Evolutionary conservation across 53 echinoderm and acorn worm genomes (phyloP), one percentile per base, ranked within the genome.

Genomic region (Paelopatides confundens): DNA sequence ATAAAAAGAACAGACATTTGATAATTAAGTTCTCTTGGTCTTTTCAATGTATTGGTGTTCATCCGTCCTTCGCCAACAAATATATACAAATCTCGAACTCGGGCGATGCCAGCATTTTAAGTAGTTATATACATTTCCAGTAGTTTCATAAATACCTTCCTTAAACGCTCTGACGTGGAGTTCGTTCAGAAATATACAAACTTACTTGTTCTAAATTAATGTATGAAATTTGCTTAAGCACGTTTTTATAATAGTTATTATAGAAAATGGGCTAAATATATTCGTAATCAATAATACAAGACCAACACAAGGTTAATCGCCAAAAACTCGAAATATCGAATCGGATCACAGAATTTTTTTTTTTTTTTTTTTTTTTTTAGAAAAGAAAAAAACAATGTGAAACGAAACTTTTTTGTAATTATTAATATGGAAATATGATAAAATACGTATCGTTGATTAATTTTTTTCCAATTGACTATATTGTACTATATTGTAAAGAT

Each of bases 61-160:
- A 24, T 71, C n/a, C 33, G 31, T 68, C 46, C 26, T 71, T 18
- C 21, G 39, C 71, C 71, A 71, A 71, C 38, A 35, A 40, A 38
- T 71, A 71, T 71, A 43, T 71, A 71, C 71, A 71, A 43, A 71
- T 54, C 71, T 71, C 38, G 71, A 39, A 71, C 71, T 40, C 71
- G 39, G 37, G 71, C 39, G 21, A n/a, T 71, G 46, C 15, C 54
- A 54, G 54, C 54, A n/a, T 54, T 54, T 38, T 39, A 71, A 71
- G 46, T 40, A 43, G 37, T 37, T 71, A 40, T 71, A 71, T 71
- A 71, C 71, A 71, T 38, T 38, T 71, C 28, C 71, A 71, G 71
- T 40, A 71, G n/a, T 38, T 71, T 23, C 7, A 71, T 71, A 71
- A 71, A 71, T 38, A 71, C 38, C 31, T 21, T 21, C 35, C 28